Percentiles rank a stretch among this genome's conserved stretches.
These are phyloP conservation scores for Potorous gilbertii DNA, from an alignment of 2,797 vertebrate species.

Conservation along the genomic window DNA sequence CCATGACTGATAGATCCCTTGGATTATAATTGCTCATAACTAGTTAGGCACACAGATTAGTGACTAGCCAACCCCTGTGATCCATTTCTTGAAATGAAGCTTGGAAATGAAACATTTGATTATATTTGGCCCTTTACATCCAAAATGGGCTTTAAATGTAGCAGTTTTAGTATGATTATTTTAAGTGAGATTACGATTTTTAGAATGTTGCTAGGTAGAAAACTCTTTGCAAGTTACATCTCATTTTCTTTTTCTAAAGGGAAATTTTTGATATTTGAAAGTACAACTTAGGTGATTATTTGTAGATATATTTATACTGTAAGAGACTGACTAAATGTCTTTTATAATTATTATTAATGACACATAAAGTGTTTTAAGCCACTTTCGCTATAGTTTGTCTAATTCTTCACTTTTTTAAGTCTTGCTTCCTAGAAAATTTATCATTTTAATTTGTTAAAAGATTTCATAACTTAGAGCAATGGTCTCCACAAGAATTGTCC, in stretches of 20 bases:
- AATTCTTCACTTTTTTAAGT: conserved; percentile 27
- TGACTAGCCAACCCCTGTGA: conserved; percentile 23
- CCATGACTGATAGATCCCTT: conserved; percentile 11
- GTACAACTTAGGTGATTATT: conserved; percentile 34
- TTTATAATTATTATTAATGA: not conserved
- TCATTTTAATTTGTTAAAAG: conserved; percentile 12
- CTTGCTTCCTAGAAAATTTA: not conserved
- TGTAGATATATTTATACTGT: not conserved
- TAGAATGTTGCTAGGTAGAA: not conserved
- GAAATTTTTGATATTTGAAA: conserved; percentile 42
- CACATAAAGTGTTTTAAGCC: conserved; percentile 6
- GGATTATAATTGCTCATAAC: conserved; percentile 39
- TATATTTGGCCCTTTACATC: conserved; percentile 44
- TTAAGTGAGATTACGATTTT: conserved; percentile 26
- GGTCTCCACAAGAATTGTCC: conserved; percentile 7
- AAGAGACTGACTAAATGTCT: conserved; percentile 20
- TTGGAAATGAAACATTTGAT: conserved; percentile 38
- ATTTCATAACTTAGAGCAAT: conserved; percentile 37
- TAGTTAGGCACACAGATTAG: conserved; percentile 1
- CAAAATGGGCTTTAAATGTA: conserved; percentile 41
- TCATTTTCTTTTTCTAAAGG: conserved; percentile 35
- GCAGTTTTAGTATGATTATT: conserved; percentile 44
- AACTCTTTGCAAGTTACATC: not conserved
- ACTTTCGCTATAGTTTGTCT: conserved; percentile 43
- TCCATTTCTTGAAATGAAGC: conserved; percentile 53